These are phyloP conservation scores for Delia radicum DNA, from an alignment of 1,140 invertebrate species.

Conservation along the genomic window DNA sequence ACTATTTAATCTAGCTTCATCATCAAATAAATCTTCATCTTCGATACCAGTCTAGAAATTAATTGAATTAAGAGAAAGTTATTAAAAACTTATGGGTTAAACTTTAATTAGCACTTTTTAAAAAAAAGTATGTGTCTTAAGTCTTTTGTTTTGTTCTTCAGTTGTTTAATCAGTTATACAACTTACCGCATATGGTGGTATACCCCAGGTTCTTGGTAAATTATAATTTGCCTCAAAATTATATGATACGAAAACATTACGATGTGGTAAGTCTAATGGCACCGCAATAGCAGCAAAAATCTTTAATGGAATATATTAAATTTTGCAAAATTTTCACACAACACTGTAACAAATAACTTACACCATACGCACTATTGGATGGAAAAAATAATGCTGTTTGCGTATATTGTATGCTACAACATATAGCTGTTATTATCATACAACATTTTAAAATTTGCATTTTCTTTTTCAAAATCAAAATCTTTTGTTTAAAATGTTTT, in stretches of 20 bases:
- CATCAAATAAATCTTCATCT: conserved; percentile 19
- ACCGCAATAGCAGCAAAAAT: conserved; percentile 70
- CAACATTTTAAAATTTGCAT: neutral
- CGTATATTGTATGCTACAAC: neutral
- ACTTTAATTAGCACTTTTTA: too few relatives aligned
- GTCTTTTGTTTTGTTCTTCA: too few relatives aligned
- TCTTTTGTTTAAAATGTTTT: neutral
- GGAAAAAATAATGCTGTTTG: conserved; percentile 32
- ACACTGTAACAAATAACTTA: conserved; percentile 30
- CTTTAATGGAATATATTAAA: conserved; percentile 28
- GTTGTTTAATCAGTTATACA: neutral
- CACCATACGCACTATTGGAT: conserved; percentile 44
- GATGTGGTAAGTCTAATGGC: conserved; percentile 69
- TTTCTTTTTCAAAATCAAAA: neutral
- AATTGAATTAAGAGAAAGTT: neutral
- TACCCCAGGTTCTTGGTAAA: conserved; percentile 51
- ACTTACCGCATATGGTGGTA: conserved; percentile 47
- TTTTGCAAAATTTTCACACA: neutral
- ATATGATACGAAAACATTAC: conserved; percentile 71
- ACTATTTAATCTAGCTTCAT: neutral
- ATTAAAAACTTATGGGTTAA: neutral
- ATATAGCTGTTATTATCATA: neutral
- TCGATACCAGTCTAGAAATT: conserved; percentile 17
- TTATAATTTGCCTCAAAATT: conserved; percentile 75
- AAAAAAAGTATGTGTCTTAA: too few relatives aligned